These are phyloP conservation scores for Hippocampus mohnikei DNA, from an alignment of 2,113 vertebrate genomes.

Conservation along the genomic window DNA sequence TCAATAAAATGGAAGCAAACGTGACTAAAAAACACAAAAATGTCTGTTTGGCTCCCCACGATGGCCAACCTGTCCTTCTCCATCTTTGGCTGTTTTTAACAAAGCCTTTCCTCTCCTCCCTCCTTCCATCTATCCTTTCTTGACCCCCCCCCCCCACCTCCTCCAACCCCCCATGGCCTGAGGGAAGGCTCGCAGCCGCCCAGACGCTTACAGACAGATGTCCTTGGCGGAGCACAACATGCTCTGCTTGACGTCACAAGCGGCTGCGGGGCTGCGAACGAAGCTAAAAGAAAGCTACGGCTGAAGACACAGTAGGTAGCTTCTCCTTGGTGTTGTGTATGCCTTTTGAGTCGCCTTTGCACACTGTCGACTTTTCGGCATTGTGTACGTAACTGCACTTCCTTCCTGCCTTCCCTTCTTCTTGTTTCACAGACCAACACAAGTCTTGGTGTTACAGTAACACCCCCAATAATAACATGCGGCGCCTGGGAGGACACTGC, in stretches of 20 bases:
- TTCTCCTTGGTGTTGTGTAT: conserved; percentile 12
- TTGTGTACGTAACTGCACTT: background rate
- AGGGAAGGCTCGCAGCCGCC: conserved; percentile 56
- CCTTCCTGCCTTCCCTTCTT: background rate
- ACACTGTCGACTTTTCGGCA: background rate
- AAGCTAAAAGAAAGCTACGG: conserved; percentile 42
- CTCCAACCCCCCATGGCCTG: conserved; percentile 33
- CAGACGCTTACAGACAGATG: conserved; percentile 79
- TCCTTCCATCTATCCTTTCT: conserved; percentile 3
- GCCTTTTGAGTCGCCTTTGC: conserved; percentile 15
- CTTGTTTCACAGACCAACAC: background rate
- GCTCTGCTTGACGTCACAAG: conserved; percentile 67
- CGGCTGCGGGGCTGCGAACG: conserved; percentile 51
- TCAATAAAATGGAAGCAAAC: conserved; percentile 46
- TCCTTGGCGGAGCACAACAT: conserved; percentile 73
- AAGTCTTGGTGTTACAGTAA: background rate
- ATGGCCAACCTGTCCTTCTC: conserved; percentile 66
- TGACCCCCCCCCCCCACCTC: conserved; percentile 15
- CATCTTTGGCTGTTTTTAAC: conserved; percentile 66
- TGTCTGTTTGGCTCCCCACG: conserved; percentile 30
- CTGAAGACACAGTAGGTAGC: conserved; percentile 47
- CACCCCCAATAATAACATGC: conserved; percentile 7
- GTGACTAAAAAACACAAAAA: conserved; percentile 43
- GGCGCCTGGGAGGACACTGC: background rate
- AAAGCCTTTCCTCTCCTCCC: conserved; percentile 55